phyloP scores from a whole-genome alignment of 2,113 vertebrate genomes.

The Hippocampus comes region DNA sequence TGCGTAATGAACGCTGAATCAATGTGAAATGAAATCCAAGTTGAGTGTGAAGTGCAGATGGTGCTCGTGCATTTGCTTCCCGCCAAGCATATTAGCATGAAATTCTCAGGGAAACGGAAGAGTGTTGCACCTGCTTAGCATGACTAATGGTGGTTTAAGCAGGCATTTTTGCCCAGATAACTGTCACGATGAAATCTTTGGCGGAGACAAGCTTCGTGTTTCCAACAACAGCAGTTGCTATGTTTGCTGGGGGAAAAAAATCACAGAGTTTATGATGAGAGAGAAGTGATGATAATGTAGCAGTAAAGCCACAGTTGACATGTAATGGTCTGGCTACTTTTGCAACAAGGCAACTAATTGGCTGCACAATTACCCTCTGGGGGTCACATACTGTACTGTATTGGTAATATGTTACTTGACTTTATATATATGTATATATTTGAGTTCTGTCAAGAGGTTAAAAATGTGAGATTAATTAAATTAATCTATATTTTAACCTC shows the following conservation, averaged over 20 bases:
- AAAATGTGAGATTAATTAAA: too few relatives aligned
- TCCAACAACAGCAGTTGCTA: conserved; percentile 4
- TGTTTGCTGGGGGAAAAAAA: conserved; percentile 10
- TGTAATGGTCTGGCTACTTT: neutral
- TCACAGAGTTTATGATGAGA: neutral
- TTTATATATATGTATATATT: too few relatives aligned
- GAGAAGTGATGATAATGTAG: neutral
- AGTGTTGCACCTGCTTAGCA: neutral
- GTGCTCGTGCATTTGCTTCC: conserved; percentile 6
- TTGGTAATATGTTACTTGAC: conserved; percentile 26
- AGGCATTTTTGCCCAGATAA: neutral
- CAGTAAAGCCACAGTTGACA: neutral
- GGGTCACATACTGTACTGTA: too few relatives aligned
- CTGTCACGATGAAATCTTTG: neutral
- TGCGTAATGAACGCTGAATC: neutral
- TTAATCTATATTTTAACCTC: too few relatives aligned
- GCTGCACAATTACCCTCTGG: neutral
- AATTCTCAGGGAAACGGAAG: neutral
- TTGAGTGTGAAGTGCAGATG: conserved; percentile 14
- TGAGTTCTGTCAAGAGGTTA: too few relatives aligned
- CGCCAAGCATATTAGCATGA: conserved; percentile 1
- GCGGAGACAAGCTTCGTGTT: conserved; percentile 4
- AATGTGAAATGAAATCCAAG: conserved; percentile 15
- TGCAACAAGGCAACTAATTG: neutral
- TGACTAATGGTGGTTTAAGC: neutral